These are phyloP conservation scores for Rhabdophis nuchalis DNA, from an alignment of 2,797 vertebrate genomes.

Conservation along the genomic window DNA sequence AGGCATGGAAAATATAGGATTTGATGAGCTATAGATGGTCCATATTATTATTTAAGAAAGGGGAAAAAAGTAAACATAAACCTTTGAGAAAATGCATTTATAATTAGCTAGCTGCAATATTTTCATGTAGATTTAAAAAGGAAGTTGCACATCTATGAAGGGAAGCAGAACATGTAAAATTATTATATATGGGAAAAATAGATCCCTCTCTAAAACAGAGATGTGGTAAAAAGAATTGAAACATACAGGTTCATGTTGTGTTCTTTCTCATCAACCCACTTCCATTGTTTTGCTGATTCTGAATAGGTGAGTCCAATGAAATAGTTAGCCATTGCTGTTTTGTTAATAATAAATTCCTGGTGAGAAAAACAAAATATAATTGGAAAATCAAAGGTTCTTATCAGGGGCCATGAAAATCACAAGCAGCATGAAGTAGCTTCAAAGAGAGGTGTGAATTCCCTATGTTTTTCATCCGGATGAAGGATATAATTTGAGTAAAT, in stretches of 20 bases:
- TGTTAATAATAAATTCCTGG: conserved; percentile 19
- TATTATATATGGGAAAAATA: neutral
- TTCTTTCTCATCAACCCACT: neutral
- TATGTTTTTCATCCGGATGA: neutral
- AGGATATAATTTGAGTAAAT: neutral
- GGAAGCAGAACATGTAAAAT: neutral
- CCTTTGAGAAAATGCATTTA: neutral
- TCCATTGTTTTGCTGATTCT: neutral
- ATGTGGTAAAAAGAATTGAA: neutral
- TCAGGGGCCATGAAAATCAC: neutral
- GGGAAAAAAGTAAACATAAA: neutral
- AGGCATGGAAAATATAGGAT: neutral
- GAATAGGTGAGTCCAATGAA: conserved; percentile 10
- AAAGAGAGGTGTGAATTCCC: neutral
- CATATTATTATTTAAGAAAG: neutral
- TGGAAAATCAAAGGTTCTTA: neutral
- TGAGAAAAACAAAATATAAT: neutral
- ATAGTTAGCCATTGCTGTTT: neutral
- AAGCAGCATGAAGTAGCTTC: no score
- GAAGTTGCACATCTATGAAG: neutral
- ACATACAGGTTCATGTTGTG: neutral
- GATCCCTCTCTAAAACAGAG: neutral
- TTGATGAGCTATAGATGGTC: neutral
- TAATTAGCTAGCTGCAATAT: neutral
- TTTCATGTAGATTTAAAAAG: neutral